Base-by-base conservation (phyloP, 1,140 invertebrate genomes). In the Atopsyche davidsoni region DNA sequence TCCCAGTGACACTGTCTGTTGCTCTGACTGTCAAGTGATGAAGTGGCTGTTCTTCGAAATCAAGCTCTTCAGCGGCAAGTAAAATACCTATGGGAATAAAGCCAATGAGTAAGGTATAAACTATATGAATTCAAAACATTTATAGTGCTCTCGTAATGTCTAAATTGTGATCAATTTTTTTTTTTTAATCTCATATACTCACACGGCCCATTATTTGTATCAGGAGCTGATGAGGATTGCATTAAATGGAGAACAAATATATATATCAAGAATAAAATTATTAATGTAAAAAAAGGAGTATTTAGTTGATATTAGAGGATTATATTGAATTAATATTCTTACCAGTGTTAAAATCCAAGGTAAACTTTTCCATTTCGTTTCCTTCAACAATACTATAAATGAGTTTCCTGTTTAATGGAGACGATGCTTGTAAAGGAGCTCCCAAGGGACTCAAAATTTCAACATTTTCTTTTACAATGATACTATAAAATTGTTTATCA, bases 291-390 rank as follows among this genome's bases (percentile, higher is more conserved):
- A 28, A n/a, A 28, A 28, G 6, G n/a, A 7, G 25, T 7, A n/a
- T 28, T 6, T 7, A 28, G n/a, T 28, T 6, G n/a, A 6, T 28
- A n/a, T 6, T 28, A 7, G 25, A 28, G 25, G n/a, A 28, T 7
- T 7, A 28, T 28, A 28, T 7, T 28, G 6, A 28, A n/a, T 28
- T 28, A 28, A 28, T 7, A 28, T n/a, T 28, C 76, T 75, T 72
- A 93, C 91, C 91, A 65, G 89, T 89, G 67, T 90, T 90, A 62
- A 90, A 92, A 68, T 91, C 87, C 34, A 91, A 73, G 40, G 81
- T 79, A 64, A 92, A 91, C 64, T 87, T 81, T 66, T 90, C 87
- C 60, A 83, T 74, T 59, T 83, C 79, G 63, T 89, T 87, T 34
- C 87, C 87, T 56, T 77, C 78, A 11, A 85, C 82, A 59, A 91